Evolutionary conservation across 1,140 invertebrate genomes (phyloP).

Genomic region (Ylistrum balloti): DNA sequence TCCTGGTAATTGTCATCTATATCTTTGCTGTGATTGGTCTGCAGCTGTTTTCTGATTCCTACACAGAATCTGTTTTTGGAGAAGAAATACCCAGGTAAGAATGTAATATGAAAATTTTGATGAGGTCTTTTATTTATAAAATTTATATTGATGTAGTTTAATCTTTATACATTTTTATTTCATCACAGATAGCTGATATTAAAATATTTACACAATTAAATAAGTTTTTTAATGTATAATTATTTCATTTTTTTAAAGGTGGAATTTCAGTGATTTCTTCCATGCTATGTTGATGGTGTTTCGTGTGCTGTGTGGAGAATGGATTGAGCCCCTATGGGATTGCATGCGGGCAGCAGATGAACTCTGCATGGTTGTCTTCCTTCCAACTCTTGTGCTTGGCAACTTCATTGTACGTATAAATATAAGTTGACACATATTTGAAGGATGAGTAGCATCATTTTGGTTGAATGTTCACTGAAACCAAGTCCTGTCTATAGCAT

Average conservation of each 20-base stretch:
- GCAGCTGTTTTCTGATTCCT: conserved; percentile 98
- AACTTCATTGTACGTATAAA: conserved; percentile 84
- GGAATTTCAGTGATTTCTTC: conserved; percentile 99
- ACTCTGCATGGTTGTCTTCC: conserved; percentile 97
- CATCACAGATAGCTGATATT: too few species aligned
- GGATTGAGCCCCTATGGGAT: conserved; percentile 99
- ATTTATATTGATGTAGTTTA: too few species aligned
- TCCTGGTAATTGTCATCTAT: conserved; percentile 98
- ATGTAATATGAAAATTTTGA: too few species aligned
- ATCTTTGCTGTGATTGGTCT: conserved; percentile 99
- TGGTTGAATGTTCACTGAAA: too few species aligned
- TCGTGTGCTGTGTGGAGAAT: conserved; percentile 98
- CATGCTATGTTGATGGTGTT: conserved; percentile 99
- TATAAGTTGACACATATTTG: too few species aligned
- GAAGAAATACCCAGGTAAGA: conserved; percentile 72
- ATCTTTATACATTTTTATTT: too few species aligned
- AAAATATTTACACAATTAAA: too few species aligned
- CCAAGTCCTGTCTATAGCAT: too few species aligned
- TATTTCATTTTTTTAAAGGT: conserved; percentile 89
- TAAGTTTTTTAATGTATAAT: too few species aligned
- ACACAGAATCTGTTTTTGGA: conserved; percentile 83
- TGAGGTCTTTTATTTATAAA: too few species aligned
- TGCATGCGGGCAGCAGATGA: conserved; percentile 95
- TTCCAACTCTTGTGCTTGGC: conserved; percentile 98
- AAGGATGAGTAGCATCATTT: too few species aligned